Evolutionary conservation across 2,113 vertebrate genomes (phyloP).

Genomic region (Melozone crissalis): DNA sequence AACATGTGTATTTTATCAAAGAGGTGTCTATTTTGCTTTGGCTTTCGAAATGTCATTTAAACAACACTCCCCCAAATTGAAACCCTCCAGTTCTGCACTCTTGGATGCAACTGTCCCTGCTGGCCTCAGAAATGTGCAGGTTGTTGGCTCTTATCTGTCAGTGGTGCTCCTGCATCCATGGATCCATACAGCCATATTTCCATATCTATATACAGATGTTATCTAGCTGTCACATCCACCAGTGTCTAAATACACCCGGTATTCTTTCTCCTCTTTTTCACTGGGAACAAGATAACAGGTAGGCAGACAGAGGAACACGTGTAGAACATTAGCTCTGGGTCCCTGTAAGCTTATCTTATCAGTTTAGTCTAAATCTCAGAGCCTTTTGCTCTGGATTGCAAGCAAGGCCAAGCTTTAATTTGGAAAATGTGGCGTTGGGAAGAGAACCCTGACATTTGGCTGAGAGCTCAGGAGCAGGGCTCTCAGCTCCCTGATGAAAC

Average conservation of each 20-base stretch:
- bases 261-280: background rate
- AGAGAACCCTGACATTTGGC: conserved; percentile 33
- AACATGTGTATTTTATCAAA: conserved; percentile 23
- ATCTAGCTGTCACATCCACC: background rate
- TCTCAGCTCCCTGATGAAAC: conserved; percentile 37
- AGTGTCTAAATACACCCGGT: background rate
- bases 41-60: background rate
- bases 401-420: background rate
- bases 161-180: background rate
- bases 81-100: background rate
- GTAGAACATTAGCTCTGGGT: conserved; percentile 44
- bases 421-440: conserved; percentile 40
- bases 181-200: background rate
- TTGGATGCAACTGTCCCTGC: background rate
- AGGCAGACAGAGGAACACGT: conserved; percentile 44
- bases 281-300: conserved; percentile 10
- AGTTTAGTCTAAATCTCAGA: conserved; percentile 10
- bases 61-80: background rate
- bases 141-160: background rate
- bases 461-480: background rate
- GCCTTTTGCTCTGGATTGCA: conserved; percentile 1
- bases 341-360: conserved; percentile 56
- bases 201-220: background rate
- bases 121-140: background rate
- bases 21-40: background rate